Base-by-base conservation (phyloP, 2,113 vertebrate species). In the Myrmophylax atrothorax region DNA sequence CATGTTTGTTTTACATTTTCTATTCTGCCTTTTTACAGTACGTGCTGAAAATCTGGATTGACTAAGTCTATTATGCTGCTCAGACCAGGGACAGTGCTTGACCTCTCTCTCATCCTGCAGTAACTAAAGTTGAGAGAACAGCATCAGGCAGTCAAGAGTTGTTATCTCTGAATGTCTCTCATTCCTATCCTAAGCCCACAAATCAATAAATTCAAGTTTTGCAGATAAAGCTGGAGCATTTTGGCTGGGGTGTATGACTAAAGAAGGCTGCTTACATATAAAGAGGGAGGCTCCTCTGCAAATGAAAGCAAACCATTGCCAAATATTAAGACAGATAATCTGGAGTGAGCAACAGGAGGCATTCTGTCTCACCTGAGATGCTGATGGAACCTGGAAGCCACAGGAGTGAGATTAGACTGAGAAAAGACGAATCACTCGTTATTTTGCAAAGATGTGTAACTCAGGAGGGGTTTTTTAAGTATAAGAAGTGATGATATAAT, bases 301-400 rank as follows among this genome's bases (percentile, higher is more conserved):
- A 78, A 67, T 55, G 24, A 75, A 38, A 78, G 52, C 20, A 78
- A 89, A 82, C 82, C 11, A 10, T 68, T 91, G 69, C 60, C 84
- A 95, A 96, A 78, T 91, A 67, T 59, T 89, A 82, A 92, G 63
- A 86, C 40, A 92, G 74, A 91, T 77, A 66, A 38, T 92, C 64
- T 95, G 77, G 38, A 84, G 76, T 80, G 80, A 92, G 76, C 68
- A 95, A 77, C 93, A 95, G 87, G 89, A 95, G 91, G 73, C n/a
- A 73, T 92, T 94, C 77, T 94, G 60, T 93, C 77, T 95, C 69
- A 95, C 95, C 95, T 97, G 93, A 95, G 80, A 94, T 47, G 81
- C 58, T 96, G 94, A 94, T 82, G 89, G 91, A 96, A 91, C 81
- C 87, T 95, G 93, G 90, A 94, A 96, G 87, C 52, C 73, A 78